These are phyloP conservation scores for Dicyrtoma fusca DNA, from an alignment of 2,888 invertebrate species.

Conservation along the genomic window DNA sequence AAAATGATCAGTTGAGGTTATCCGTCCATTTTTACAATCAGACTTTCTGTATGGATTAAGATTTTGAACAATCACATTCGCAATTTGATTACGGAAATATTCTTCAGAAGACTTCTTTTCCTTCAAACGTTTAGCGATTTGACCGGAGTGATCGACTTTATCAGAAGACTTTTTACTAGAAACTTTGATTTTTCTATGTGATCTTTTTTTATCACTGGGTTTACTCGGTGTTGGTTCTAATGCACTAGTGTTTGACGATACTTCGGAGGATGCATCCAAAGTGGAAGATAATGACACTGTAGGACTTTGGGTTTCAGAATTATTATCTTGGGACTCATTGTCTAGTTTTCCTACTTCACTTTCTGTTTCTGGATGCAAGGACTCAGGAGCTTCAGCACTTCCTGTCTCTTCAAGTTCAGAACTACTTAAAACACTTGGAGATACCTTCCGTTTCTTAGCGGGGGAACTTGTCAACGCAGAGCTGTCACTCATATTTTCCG, in stretches of 20 bases:
- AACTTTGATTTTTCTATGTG: slow-evolving; percentile 39
- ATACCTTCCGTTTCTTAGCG: no score
- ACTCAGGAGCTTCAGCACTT: neutral
- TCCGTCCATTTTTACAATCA: slow-evolving; percentile 81
- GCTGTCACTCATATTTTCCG: no score
- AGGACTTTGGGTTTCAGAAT: slow-evolving; percentile 21
- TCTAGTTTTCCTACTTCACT: slow-evolving; percentile 16
- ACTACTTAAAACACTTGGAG: no score
- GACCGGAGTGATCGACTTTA: neutral
- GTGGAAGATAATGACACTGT: slow-evolving; percentile 7
- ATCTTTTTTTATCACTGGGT: slow-evolving; percentile 21
- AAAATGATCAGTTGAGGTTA: slow-evolving; percentile 87
- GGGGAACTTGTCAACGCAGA: no score
- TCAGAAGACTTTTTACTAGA: slow-evolving; percentile 19
- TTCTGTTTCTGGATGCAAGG: slow-evolving; percentile 8
- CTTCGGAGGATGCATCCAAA: neutral
- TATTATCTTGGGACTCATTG: slow-evolving; percentile 17
- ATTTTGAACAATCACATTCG: slow-evolving; percentile 78
- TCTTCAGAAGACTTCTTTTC: slow-evolving; percentile 62
- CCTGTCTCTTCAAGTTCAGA: no score
- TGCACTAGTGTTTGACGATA: neutral
- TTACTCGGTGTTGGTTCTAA: neutral
- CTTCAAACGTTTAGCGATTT: slow-evolving; percentile 11
- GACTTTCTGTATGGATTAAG: slow-evolving; percentile 85
- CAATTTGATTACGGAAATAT: slow-evolving; percentile 73